Evolutionary conservation across 2,797 vertebrate genomes (phyloP).

Genomic region (Catharus ustulatus): DNA sequence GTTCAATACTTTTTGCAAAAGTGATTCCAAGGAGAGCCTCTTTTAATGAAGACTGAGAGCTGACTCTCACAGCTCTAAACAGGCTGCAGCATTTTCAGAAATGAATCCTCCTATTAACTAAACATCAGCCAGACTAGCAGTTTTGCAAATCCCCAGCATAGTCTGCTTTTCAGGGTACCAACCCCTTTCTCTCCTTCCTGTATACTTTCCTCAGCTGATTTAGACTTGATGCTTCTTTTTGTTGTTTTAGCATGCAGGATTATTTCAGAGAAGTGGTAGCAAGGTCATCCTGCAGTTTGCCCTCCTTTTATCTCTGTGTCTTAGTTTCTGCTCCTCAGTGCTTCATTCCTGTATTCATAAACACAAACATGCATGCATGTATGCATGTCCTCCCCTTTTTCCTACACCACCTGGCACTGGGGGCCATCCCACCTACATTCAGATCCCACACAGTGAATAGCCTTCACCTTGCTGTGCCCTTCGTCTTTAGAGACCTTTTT

Average conservation of each 20-base stretch:
- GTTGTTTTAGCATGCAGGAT: background rate
- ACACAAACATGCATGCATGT: background rate
- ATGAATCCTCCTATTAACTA: background rate
- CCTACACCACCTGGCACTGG: background rate
- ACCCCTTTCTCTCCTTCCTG: background rate
- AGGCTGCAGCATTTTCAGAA: constrained; percentile 7
- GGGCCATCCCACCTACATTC: background rate
- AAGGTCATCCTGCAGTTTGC: background rate
- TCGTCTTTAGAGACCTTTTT: background rate
- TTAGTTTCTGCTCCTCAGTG: background rate
- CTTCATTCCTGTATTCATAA: background rate
- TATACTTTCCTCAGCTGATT: background rate
- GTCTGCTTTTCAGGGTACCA: background rate
- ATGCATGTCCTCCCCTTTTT: background rate
- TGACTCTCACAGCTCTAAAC: background rate
- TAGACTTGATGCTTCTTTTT: background rate
- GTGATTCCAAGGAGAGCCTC: background rate
- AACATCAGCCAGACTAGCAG: background rate
- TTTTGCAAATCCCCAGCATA: background rate
- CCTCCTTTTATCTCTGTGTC: background rate
- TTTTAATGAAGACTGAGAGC: background rate
- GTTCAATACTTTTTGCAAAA: background rate
- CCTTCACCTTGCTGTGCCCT: background rate
- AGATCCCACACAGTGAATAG: background rate
- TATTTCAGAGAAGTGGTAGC: background rate